phyloP scores from a whole-genome alignment of 2,888 invertebrate genomes.

The Dysmachus trigonus region DNA sequence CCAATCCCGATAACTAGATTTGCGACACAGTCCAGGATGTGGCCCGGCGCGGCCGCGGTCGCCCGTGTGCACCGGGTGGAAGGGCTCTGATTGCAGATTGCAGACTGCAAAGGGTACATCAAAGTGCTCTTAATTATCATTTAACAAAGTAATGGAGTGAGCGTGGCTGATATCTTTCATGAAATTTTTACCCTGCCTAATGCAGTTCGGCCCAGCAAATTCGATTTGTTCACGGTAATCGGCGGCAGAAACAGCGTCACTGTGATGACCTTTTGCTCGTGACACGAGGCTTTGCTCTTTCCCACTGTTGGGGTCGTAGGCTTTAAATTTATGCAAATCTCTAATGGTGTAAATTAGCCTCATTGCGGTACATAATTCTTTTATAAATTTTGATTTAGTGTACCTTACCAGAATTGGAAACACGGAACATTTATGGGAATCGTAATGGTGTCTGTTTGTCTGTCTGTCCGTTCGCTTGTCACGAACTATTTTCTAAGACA shows the following conservation, averaged over 20 bases:
- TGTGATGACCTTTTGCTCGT: neutral
- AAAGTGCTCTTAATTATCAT: conserved; percentile 35
- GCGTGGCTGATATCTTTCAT: conserved; percentile 25
- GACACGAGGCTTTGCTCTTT: neutral
- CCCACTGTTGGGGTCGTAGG: neutral
- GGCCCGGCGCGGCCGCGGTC: neutral
- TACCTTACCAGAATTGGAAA: no score
- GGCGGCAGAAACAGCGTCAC: neutral
- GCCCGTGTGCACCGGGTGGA: neutral
- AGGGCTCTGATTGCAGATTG: conserved; percentile 13
- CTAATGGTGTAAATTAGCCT: no score
- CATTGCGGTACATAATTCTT: no score
- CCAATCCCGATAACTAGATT: conserved; percentile 35
- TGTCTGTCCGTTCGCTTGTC: no score
- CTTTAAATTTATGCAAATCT: neutral
- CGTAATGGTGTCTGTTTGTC: no score
- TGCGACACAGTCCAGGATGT: conserved; percentile 8
- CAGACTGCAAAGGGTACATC: conserved; percentile 23
- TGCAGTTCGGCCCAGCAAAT: neutral
- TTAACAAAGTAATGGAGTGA: conserved; percentile 29
- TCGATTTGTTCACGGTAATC: neutral
- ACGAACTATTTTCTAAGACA: no score
- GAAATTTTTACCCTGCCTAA: neutral
- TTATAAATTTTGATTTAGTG: no score
- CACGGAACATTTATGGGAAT: no score